A percentile compares a stretch with the other conserved stretches of the same genome.
Conservation (phyloP, 37 sponge, comb jelly and placozoan species). For the Tethya wilhelma region DNA sequence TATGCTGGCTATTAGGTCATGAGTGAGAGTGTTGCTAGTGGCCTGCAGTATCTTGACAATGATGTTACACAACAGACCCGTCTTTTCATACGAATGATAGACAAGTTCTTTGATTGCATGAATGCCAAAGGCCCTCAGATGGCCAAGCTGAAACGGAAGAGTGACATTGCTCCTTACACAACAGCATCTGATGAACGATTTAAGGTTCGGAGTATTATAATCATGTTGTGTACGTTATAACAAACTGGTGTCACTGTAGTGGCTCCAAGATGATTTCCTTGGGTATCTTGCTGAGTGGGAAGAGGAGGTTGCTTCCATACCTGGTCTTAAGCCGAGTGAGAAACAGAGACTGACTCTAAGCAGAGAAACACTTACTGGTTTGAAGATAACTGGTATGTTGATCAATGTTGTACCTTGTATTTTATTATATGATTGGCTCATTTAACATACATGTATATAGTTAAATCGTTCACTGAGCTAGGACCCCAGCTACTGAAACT, state of each 20-base stretch:
- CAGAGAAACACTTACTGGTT: slow-evolving; percentile 24
- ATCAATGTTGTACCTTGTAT: not conserved
- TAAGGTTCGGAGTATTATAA: not conserved
- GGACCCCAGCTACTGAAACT: slow-evolving; percentile 15
- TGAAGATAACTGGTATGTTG: slow-evolving; percentile 27
- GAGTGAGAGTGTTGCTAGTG: slow-evolving; percentile 32
- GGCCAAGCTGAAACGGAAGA: slow-evolving; percentile 11
- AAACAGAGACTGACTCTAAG: slow-evolving; percentile 19
- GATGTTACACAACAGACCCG: slow-evolving; percentile 23
- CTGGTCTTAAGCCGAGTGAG: slow-evolving; percentile 1
- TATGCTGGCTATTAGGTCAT: slow-evolving; percentile 19
- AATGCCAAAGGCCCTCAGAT: slow-evolving; percentile 11
- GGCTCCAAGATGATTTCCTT: slow-evolving; percentile 31
- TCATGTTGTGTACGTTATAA: not conserved
- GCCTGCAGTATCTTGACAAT: not conserved
- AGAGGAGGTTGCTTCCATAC: not conserved
- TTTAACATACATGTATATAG: not conserved
- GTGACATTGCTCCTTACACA: slow-evolving; percentile 4
- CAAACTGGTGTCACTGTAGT: not conserved
- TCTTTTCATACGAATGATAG: slow-evolving; percentile 12
- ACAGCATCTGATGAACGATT: slow-evolving; percentile 5
- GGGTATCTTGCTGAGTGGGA: slow-evolving; percentile 38
- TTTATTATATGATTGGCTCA: slow-evolving; percentile 4
- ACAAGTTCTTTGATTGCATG: too few relatives aligned
- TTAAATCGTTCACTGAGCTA: slow-evolving; percentile 17